Conservation (phyloP, 2,113 vertebrate genomes). For the Castor canadensis region DNA sequence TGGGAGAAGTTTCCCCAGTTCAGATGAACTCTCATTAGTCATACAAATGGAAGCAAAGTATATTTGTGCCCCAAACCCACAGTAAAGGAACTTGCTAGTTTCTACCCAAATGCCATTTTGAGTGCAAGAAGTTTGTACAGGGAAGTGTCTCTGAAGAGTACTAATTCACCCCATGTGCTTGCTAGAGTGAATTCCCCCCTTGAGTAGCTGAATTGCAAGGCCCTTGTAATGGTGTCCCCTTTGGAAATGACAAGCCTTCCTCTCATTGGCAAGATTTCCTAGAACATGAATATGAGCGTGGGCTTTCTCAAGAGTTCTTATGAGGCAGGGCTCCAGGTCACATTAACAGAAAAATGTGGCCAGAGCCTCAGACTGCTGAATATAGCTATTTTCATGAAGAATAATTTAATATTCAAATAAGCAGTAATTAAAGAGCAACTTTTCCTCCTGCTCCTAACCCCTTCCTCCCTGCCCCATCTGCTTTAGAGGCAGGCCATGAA, state of each 20-base stretch:
- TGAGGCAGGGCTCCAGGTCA: slow-evolving; percentile 5
- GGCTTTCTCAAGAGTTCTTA: slow-evolving; percentile 61
- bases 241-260: slow-evolving; percentile 59
- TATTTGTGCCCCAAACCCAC: neutral
- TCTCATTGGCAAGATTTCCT: slow-evolving; percentile 55
- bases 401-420: slow-evolving; percentile 76
- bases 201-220: slow-evolving; percentile 36
- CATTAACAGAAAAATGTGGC: slow-evolving; percentile 67
- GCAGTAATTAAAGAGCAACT: slow-evolving; percentile 48
- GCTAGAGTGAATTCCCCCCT: slow-evolving; percentile 28
- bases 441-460: slow-evolving; percentile 37
- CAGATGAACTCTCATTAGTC: neutral
- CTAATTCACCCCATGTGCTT: neutral
- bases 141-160: neutral
- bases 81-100: slow-evolving; percentile 15
- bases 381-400: slow-evolving; percentile 61
- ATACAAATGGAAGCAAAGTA: neutral
- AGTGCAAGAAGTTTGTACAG: neutral
- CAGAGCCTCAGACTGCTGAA: slow-evolving; percentile 59
- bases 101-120: slow-evolving; percentile 1
- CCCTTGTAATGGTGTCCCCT: slow-evolving; percentile 43
- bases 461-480: neutral
- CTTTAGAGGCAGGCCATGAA: slow-evolving; percentile 38
- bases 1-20: neutral
- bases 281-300: slow-evolving; percentile 40